Evolutionary conservation across 53 echinoderm and acorn worm genomes (phyloP), one percentile per base, ranked within the genome.

Genomic region (Mesocentrotus franciscanus): DNA sequence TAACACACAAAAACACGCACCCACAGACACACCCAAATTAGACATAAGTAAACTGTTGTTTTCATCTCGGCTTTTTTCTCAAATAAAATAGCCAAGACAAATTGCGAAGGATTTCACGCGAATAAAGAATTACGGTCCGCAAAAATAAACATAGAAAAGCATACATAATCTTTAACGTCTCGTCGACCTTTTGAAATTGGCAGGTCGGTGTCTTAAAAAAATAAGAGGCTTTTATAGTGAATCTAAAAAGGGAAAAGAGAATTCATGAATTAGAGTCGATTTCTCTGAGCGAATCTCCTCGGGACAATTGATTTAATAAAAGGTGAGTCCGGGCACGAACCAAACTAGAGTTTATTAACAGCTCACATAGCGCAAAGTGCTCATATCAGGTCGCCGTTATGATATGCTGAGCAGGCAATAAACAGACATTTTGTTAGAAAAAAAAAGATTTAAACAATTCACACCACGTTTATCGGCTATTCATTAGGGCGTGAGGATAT

Each of bases 261-360:
- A 81, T 42, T 81, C 39, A 36, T 81, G 81, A 81, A 81, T 81
- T 81, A 81, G 81, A 81, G 36, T 76, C 76, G 27, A 76, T 81
- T 81, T 81, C 81, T 76, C 13, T 30, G 76, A 76, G 76, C 76
- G 30, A 42, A 81, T 42, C 81, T 81, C 81, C 81, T 10, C 81
- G 81, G 81, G 81, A 81, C 81, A 81, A 81, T 81, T 81, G 81
- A 81, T 81, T 42, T 81, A 81, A 81, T 39, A 81, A 81, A 18
- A 81, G 42, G 81, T 35, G 81, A 16, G 42, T 16, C 42, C 36
- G 81, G 81, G 18, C 39, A 81, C 22, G 36, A 18, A 16, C 42
- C 81, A 18, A 39, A 42, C 81, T 39, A 16, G 81, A 36, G 81
- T 81, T 76, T 36, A 81, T 81, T 39, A 81, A 81, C 81, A 81